Evolutionary conservation across 2,888 invertebrate species (phyloP), one percentile per base, ranked within the genome.

Genomic region (Xanthia togata): DNA sequence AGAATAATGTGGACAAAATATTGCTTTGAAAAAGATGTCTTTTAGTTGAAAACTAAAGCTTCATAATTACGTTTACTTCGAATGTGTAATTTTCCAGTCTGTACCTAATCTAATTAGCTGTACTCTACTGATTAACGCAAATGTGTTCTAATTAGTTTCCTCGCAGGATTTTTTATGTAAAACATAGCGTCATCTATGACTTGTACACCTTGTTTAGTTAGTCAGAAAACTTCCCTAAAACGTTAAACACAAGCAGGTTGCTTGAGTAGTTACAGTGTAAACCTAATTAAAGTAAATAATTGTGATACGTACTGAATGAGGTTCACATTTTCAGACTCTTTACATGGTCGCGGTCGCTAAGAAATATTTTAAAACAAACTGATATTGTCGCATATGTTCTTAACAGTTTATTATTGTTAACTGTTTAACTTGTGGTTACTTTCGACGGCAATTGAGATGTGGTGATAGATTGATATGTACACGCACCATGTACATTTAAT

Each of bases 391-490:
- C 83, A 91, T 57, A 77, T 78, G 72, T 78, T 78, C 72, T 38
- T 35, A 59, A 94, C 94, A 93, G 93, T 94, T 94, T 94, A 94
- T 95, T 94, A 94, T 94, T 95, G 95, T 96, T 95, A 90, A 94
- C 94, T 95, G 94, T 95, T 94, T 70, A 80, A 79, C 70, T 82
- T 78, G 62, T 64, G 50, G 63, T 85, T 76, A 60, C 53, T 77
- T 81, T 82, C 55, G 64, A 68, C n/a, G 60, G 73, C 62, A 74
- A 14, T 69, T 63, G 76, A 76, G 84, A 81, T 79, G 84, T 86
- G 85, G 80, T 81, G 84, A 0, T 59, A 4, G 20, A 31, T 35
- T 31, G 8, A 9, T 31, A 50, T 14, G 4, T 4, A 68, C 53
- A 35, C 17, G 50, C 17, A 35, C 67, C 35, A n/a, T 35, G 17